Conservation (phyloP, 2,888 invertebrate species). For the Brassicogethes aeneus region DNA sequence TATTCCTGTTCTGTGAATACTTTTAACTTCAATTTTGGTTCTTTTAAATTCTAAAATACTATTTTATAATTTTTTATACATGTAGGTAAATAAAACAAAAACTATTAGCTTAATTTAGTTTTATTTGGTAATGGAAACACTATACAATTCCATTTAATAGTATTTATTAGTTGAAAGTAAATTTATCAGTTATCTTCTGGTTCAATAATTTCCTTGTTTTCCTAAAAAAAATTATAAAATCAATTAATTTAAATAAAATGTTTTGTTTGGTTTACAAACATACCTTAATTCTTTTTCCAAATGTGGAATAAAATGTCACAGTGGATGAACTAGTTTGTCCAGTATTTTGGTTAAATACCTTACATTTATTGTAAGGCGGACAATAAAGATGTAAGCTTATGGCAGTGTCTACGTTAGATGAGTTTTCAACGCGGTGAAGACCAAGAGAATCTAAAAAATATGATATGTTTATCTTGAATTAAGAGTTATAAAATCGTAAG, state of each 20-base stretch:
- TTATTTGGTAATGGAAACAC: too few relatives aligned
- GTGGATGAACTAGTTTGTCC: conserved; percentile 61
- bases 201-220: conserved; percentile 26
- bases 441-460: conserved; percentile 74
- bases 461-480: too few relatives aligned
- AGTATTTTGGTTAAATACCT: conserved; percentile 85
- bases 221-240: conserved; percentile 21
- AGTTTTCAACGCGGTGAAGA: conserved; percentile 91
- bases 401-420: conserved; percentile 78
- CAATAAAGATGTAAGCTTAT: conserved; percentile 93
- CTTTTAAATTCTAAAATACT: too few relatives aligned
- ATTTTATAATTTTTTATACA: too few relatives aligned
- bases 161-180: conserved; percentile 5
- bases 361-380: conserved; percentile 84
- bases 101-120: too few relatives aligned
- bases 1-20: too few relatives aligned
- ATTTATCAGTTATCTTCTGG: conserved; percentile 32
- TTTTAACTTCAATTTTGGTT: too few relatives aligned
- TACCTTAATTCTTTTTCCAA: conserved; percentile 66
- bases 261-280: not conserved
- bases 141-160: too few relatives aligned
- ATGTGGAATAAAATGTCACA: conserved; percentile 91
- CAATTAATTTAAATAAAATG: conserved; percentile 4
- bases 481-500: too few relatives aligned
- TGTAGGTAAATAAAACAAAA: too few relatives aligned